phyloP scores from a whole-genome alignment of 2,113 vertebrate genomes.

The Emydocephalus ijimae region DNA sequence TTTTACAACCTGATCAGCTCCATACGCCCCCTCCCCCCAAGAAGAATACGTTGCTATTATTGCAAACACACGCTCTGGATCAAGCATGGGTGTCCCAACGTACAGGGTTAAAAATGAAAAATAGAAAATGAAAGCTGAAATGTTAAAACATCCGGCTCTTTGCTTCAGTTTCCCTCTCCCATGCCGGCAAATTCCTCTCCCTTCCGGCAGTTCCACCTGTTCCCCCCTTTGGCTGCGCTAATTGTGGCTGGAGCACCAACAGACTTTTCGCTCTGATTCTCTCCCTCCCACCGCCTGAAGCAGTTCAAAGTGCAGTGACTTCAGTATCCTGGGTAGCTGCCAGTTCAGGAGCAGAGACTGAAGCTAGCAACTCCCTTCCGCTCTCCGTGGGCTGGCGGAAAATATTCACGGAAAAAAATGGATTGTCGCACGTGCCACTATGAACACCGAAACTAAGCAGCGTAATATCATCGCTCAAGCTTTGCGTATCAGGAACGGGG shows the following conservation, averaged over 20 bases:
- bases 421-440: neutral
- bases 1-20: conserved; percentile 69
- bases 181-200: conserved; percentile 22
- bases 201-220: neutral
- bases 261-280: conserved; percentile 18
- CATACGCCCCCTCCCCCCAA: conserved; percentile 37
- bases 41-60: conserved; percentile 57
- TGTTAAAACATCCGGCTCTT: conserved; percentile 48
- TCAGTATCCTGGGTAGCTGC: neutral
- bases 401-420: neutral
- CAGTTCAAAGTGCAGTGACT: neutral
- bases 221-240: neutral
- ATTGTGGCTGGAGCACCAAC: neutral
- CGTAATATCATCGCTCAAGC: neutral
- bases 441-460: neutral
- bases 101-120: conserved; percentile 64
- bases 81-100: conserved; percentile 64
- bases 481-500: neutral
- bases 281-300: neutral
- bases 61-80: conserved; percentile 70
- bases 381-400: too few relatives aligned
- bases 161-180: conserved; percentile 45
- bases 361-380: neutral
- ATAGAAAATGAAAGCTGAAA: conserved; percentile 61
- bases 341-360: conserved; percentile 9